Evolutionary conservation across 1,140 invertebrate genomes (phyloP), one percentile per base, ranked within the genome.

Genomic region (Paracyclopina nana): DNA sequence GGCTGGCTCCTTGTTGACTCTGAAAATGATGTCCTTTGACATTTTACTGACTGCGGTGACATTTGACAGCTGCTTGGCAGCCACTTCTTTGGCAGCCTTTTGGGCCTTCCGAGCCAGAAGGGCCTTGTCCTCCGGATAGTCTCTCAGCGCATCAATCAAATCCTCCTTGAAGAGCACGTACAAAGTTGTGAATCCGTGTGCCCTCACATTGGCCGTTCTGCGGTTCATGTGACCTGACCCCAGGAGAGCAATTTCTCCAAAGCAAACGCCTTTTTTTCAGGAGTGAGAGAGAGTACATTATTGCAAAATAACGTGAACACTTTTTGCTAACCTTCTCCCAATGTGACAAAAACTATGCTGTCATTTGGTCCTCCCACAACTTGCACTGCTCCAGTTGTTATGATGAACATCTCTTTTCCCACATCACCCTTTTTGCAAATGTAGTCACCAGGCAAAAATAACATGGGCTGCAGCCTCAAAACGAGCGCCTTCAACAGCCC

Each of bases 351-450:
- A 0, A 92, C 78, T 44, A 76, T 72, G 53, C 73, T 68, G 41
- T 72, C 74, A 52, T 78, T 71, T 18, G 73, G 71, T n/a, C 76
- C 77, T 1, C 81, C 77, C 63, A 82, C 63, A 1, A 87, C 86
- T 60, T 82, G 74, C 31, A 91, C 80, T 57, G 81, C 74, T 0
- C 90, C 90, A 30, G 77, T 76, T 62, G 84, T 84, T 1, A 95
- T 76, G 50, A 95, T 95, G 61, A 92, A 95, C 90, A 95, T 95
- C 64, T 94, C 83, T 55, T 83, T 82, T 0, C 90, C 90, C 11
- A 94, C 82, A 63, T 95, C 88, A 0, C 87, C 88, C 69, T 84
- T 83, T 49, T 76, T 74, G 60, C 86, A 91, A 9, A 94, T 79
- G 59, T 79, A 77, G 63, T 94, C 88, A 0, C 79, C 34, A 0